Evolutionary conservation across 1,140 invertebrate genomes (phyloP), one percentile per base, ranked within the genome.

Genomic region (Lucilia sericata): DNA sequence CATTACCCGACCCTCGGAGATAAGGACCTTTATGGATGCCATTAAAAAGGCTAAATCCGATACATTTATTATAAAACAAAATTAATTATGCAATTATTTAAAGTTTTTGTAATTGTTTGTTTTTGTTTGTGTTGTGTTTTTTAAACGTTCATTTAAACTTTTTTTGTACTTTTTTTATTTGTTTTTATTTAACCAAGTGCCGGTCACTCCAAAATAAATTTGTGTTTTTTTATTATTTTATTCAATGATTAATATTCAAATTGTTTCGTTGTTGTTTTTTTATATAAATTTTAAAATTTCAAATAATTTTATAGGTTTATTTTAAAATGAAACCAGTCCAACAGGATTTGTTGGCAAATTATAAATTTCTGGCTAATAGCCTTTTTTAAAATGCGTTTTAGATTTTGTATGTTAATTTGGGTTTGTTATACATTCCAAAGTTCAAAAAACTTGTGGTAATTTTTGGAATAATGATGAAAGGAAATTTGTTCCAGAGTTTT

Each of bases 1-100:
- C 14, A 80, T 80, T 14, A 80, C 76, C 12, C n/a, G 76, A 13
- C 36, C 42, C 25, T 21, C 13, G 42, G 76, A 80, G 19, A 80
- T 80, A 25, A 25, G 42, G 2, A 80, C 47, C 0, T 51, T 80
- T 80, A 80, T 49, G 76, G 76, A 49, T 4, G 76, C 76, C n/a
- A 80, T 80, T 13, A 13, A 80, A 36, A 80, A 80, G 21, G 19
- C 13, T 12, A 47, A 42, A 47, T 36, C 36, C 2, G 75, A 78
- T 17, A n/a, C 14, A 7, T 60, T 60, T 5, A 7, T 60, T 17
- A n/a, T 60, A 7, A 60, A 60, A 60, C n/a, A 7, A 60, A n/a
- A n/a, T 60, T 60, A n/a, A 60, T 21, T 19, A 70, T 21, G 21
- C 8, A 70, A 19, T 70, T 25, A 30, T 30, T 7, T 19, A 70